phyloP scores from a whole-genome alignment of 2,113 vertebrate species.

The Pagrus major region DNA sequence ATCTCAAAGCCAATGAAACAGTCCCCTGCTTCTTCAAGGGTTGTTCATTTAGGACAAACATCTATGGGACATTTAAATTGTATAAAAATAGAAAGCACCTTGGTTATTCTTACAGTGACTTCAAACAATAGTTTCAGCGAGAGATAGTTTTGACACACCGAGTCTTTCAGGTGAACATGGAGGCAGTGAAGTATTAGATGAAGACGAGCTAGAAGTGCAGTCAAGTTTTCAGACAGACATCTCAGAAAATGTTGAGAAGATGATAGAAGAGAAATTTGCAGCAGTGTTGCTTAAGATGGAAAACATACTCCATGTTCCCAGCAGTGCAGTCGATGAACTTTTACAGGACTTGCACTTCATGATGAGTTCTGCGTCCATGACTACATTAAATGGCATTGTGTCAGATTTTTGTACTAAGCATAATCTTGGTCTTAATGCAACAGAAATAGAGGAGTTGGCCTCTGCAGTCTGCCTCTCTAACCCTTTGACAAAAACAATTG shows the following conservation, averaged over 20 bases:
- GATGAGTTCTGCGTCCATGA: constrained; percentile 4
- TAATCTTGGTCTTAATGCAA: not conserved
- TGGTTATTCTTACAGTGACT: constrained; percentile 24
- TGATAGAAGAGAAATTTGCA: constrained; percentile 1
- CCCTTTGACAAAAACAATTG: not conserved
- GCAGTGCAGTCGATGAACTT: constrained; percentile 4
- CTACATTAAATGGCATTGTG: constrained; percentile 7
- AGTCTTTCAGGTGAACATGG: not conserved
- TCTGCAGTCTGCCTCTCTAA: not conserved
- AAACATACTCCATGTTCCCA: constrained; percentile 9
- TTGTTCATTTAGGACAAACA: constrained; percentile 27
- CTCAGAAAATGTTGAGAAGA: constrained; percentile 1
- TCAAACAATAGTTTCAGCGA: not conserved
- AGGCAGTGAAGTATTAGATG: not conserved
- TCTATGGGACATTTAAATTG: constrained; percentile 19
- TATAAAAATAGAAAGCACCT: constrained; percentile 16
- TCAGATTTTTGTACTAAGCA: constrained; percentile 23
- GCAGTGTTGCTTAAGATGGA: constrained; percentile 20
- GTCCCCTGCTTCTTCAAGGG: not conserved
- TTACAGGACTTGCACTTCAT: constrained; percentile 24
- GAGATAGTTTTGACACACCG: not conserved
- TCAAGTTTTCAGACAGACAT: not conserved
- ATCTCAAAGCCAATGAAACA: constrained; percentile 27
- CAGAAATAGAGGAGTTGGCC: not conserved
- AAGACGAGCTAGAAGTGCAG: not conserved